These are phyloP conservation scores for Acleris sparsana DNA, from an alignment of 2,888 invertebrate genomes.

Conservation along the genomic window DNA sequence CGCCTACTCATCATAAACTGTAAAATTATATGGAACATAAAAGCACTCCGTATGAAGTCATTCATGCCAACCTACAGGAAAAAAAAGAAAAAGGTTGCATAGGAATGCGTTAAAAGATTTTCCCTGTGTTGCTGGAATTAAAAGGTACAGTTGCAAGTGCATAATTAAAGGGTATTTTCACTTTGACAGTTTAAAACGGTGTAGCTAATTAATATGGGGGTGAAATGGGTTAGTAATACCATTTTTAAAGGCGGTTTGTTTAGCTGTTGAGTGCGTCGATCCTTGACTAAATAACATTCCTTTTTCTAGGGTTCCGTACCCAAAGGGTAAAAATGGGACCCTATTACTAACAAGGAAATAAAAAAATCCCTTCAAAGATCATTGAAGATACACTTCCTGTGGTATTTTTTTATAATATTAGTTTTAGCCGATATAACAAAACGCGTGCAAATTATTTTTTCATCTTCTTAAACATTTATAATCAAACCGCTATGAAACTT, in stretches of 20 bases:
- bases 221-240: conserved; percentile 5
- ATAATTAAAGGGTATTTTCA: neutral
- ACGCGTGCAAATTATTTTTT: too few relatives aligned
- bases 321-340: too few relatives aligned
- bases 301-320: too few relatives aligned
- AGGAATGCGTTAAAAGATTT: conserved; percentile 43
- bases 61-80: conserved; percentile 45
- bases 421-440: too few relatives aligned
- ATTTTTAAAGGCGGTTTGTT: neutral
- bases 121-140: conserved; percentile 31
- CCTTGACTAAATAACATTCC: too few relatives aligned
- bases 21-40: conserved; percentile 57
- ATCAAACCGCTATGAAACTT: too few relatives aligned
- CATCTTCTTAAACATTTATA: too few relatives aligned
- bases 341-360: too few relatives aligned
- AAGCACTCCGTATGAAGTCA: conserved; percentile 48
- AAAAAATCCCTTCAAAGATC: too few relatives aligned
- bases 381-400: too few relatives aligned
- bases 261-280: too few relatives aligned
- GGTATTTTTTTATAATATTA: too few relatives aligned
- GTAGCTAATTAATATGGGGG: conserved; percentile 6
- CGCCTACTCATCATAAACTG: conserved; percentile 50
- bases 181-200: conserved; percentile 15
- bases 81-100: conserved; percentile 38
- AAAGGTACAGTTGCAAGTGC: conserved; percentile 37